These are phyloP conservation scores for Hydraecia micacea DNA, from an alignment of 2,888 invertebrate species.

Conservation along the genomic window DNA sequence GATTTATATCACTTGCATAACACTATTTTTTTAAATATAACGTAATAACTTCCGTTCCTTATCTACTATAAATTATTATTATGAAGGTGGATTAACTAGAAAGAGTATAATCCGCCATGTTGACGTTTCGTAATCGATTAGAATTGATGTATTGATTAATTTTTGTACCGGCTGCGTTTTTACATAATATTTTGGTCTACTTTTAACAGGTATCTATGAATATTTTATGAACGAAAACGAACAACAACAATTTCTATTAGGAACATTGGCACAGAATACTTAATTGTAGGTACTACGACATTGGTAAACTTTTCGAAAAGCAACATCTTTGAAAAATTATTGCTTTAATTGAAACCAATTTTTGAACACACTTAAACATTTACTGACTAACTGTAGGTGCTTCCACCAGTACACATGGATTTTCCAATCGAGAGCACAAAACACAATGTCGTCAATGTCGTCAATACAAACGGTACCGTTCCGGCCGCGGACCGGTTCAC, in stretches of 20 bases:
- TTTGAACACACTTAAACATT: not conserved
- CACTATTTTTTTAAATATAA: slow-evolving; percentile 31
- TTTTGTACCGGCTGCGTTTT: slow-evolving; percentile 32
- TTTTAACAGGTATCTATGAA: slow-evolving; percentile 13
- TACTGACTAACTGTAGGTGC: not conserved
- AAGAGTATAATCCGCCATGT: slow-evolving; percentile 25
- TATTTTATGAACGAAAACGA: slow-evolving; percentile 12
- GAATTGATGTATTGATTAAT: slow-evolving; percentile 34
- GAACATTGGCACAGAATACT: rapidly evolving
- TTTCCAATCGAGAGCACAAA: slow-evolving; percentile 15
- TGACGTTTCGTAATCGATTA: slow-evolving; percentile 57
- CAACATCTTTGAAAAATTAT: not conserved
- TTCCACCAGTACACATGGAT: not conserved
- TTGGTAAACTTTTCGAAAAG: not conserved
- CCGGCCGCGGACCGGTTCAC: slow-evolving; percentile 63
- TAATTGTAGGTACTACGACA: no score
- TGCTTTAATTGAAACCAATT: not conserved
- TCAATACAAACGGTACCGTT: slow-evolving; percentile 72
- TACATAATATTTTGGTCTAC: slow-evolving; percentile 42
- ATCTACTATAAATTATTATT: slow-evolving; percentile 32
- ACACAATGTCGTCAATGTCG: slow-evolving; percentile 56
- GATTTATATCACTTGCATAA: slow-evolving; percentile 53
- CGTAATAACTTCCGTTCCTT: slow-evolving; percentile 47
- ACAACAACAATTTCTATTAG: not conserved
- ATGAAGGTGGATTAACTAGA: slow-evolving; percentile 27